These are phyloP conservation scores for Prionace glauca DNA, from an alignment of 2,797 vertebrate species.

Conservation along the genomic window DNA sequence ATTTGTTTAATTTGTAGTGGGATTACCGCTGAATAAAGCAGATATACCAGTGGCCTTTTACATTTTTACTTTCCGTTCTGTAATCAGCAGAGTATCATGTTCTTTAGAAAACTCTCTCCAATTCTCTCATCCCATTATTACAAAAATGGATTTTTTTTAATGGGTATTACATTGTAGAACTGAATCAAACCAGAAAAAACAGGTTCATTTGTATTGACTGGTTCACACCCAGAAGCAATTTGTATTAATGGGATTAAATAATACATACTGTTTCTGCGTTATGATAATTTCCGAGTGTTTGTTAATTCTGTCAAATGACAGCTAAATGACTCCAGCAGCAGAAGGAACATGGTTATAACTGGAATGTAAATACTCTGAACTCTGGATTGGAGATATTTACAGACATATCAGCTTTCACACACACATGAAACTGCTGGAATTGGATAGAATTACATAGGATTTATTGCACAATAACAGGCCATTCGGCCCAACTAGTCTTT, in stretches of 20 bases:
- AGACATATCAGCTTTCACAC: background rate
- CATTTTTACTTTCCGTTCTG: background rate
- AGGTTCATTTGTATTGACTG: no score
- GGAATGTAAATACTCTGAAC: background rate
- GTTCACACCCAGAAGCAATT: background rate
- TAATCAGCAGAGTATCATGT: background rate
- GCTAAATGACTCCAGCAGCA: background rate
- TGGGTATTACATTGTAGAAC: background rate
- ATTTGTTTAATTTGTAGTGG: slow-evolving; percentile 36
- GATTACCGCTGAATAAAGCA: slow-evolving; percentile 33
- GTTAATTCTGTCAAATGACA: background rate
- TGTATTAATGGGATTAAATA: background rate
- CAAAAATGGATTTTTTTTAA: background rate
- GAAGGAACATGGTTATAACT: no score
- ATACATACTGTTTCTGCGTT: background rate
- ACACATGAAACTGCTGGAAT: background rate
- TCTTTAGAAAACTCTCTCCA: background rate
- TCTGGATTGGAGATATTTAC: background rate
- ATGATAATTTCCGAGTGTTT: background rate
- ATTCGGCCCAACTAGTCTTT: background rate
- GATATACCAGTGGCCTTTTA: background rate
- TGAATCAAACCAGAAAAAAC: background rate
- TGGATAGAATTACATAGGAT: background rate
- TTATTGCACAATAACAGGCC: background rate
- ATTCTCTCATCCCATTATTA: background rate